Evolutionary conservation across 2,888 invertebrate species (phyloP).

Genomic region (Hermaeophaga mercurialis): DNA sequence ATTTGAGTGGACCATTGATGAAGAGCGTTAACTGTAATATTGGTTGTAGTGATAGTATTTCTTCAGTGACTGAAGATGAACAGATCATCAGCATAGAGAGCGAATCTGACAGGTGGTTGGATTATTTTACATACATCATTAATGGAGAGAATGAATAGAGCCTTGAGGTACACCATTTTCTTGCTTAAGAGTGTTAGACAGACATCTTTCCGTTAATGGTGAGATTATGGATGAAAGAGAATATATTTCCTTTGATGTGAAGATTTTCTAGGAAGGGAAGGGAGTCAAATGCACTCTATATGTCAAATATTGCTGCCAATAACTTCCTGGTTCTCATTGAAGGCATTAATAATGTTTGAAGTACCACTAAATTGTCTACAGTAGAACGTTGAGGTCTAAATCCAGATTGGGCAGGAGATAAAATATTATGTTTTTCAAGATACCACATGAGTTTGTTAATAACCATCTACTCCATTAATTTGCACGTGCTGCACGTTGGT

Average conservation of each 20-base stretch:
- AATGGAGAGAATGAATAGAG: slow-evolving; percentile 4
- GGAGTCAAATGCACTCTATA: background rate
- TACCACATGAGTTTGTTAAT: no score
- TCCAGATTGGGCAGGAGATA: no score
- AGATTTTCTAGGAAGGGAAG: background rate
- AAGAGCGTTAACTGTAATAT: background rate
- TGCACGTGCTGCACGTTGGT: no score
- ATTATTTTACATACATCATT: slow-evolving; percentile 10
- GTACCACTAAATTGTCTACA: background rate
- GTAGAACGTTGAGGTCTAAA: no score
- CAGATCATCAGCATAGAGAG: slow-evolving; percentile 8
- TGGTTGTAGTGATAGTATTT: background rate
- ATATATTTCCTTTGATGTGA: background rate
- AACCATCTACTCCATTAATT: no score
- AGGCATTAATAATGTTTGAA: slow-evolving; percentile 1
- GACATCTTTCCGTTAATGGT: background rate
- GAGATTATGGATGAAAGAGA: background rate
- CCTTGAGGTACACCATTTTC: slow-evolving; percentile 5
- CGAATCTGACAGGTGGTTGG: slow-evolving; percentile 3
- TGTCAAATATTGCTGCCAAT: background rate
- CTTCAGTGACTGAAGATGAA: slow-evolving; percentile 2
- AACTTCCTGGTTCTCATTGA: background rate
- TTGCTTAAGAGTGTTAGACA: background rate
- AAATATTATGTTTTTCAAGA: no score
- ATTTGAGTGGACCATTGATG: background rate